Evolutionary conservation across 2,113 vertebrate species (phyloP), one percentile per base, ranked within the genome.

Genomic region (Amblyopsis rosae): DNA sequence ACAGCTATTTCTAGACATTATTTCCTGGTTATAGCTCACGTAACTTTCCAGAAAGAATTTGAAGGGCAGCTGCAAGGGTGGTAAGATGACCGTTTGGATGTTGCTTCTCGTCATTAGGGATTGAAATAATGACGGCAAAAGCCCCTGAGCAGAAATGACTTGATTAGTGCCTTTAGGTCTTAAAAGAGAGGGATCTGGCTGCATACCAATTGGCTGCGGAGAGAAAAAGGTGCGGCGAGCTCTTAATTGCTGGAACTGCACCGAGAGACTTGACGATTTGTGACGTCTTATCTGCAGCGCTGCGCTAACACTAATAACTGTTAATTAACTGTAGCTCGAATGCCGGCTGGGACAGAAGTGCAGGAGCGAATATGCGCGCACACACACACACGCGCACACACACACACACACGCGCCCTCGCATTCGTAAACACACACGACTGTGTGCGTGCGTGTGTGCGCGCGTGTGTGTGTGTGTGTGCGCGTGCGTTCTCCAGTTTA

Each of bases 291-390:
- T 94, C 92, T 93, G 90, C 93, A 93, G 87, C 94, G 93, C 92
- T 90, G 92, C 92, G 92, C 91, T 92, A 95, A 95, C 94, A 92
- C 94, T 96, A 96, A 98, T 97, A 97, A 97, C 95, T 95, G 97
- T 96, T 98, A 98, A 98, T 98, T 96, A 98, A 96, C 94, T 95
- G 94, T 93, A 93, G 94, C 94, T 94, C 93, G 94, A 93, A 95
- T 94, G 94, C 92, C 90, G 91, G 94, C 90, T 93, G 94, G 82
- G 68, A 70, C 12, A 76, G 69, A 78, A 45, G 75, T 54, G 56
- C 61, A 65, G 59, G 65, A 63, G 69, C 59, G 61, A 60, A 63
- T 3, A n/a, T 12, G 46, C 17, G 13, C 49, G 12, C 49, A 32
- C 12, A 33, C 46, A 19, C 45, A 92, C 93, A 94, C 93, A 93